Base-by-base conservation (phyloP, 1,140 invertebrate species). In the Ylistrum balloti region DNA sequence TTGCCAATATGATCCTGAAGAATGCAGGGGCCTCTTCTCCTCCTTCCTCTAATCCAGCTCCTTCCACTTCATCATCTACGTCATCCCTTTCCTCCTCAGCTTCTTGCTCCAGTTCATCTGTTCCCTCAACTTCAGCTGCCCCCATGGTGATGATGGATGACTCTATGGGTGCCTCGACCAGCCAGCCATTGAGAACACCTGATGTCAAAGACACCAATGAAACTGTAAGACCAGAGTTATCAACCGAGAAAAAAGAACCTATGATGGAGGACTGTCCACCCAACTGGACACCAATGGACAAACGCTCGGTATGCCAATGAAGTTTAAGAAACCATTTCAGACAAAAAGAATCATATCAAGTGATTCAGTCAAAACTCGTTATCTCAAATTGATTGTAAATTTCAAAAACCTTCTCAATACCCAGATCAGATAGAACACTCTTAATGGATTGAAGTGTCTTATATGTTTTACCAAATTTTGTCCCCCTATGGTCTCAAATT, bases 1-100 rank as follows among this genome's bases (percentile, higher is more conserved):
- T 95, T 33, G 92, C 93, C 15, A 93, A 94, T 28, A 94, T 95
- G 93, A 91, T 95, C 85, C 90, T 94, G 35, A 92, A 91, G 38
- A 91, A 93, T 88, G 91, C 91, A 0, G 38, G 74, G 5, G 45
- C 86, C 3, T 86, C 90, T 20, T 41, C 41, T 28, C 48, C n/a
- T n/a, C 56, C 56, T 5, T 74, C 56, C 22, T 74, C 56, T 74
- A 74, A 74, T 17, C 28, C 56, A 28, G n/a, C 56, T 28, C 56
- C n/a, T n/a, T 35, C 33, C 3, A 90, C n/a, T 20, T 41, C 33
- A 28, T 48, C 86, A 85, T 74, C 56, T n/a, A 20, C 86, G n/a
- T 48, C 32, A 28, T 34, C 85, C 87, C n/a, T 13, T 33, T 74
- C 56, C n/a, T 74, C 56, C n/a, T 74, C 56, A 9, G 22, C 56